These are phyloP conservation scores for Xenopus petersii DNA, from an alignment of 2,797 vertebrate genomes.

Conservation along the genomic window DNA sequence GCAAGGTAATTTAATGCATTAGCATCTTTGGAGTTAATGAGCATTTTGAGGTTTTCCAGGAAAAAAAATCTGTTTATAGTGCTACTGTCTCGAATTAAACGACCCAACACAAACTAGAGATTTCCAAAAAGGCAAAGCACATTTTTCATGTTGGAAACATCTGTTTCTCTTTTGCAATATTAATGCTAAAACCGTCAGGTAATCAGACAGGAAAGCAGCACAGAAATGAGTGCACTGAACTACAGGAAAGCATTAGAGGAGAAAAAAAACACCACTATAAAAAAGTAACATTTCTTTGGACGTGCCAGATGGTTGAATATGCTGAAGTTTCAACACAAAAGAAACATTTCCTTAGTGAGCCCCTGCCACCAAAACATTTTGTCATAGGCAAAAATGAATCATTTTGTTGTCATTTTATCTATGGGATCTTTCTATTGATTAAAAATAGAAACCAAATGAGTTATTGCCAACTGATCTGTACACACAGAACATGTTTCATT, in stretches of 20 bases:
- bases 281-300: too few relatives aligned
- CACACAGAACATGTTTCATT: too few relatives aligned
- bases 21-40: conserved; percentile 6
- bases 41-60: conserved; percentile 1
- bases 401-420: too few relatives aligned
- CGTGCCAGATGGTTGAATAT: too few relatives aligned
- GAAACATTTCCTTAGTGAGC: too few relatives aligned
- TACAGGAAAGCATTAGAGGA: neutral
- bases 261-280: neutral
- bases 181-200: conserved; percentile 11
- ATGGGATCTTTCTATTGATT: too few relatives aligned
- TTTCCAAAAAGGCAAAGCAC: neutral
- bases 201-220: neutral
- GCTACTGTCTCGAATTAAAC: neutral
- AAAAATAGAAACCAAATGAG: too few relatives aligned
- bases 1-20: neutral
- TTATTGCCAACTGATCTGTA: too few relatives aligned
- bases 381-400: too few relatives aligned
- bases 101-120: neutral
- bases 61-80: neutral
- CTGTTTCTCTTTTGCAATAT: neutral
- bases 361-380: too few relatives aligned
- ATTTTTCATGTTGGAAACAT: conserved; percentile 5
- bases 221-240: neutral
- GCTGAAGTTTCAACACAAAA: too few relatives aligned